A percentile compares a stretch with the other conserved stretches of the same genome.
Conservation (phyloP, 2,113 vertebrate genomes). For the Corythaixoides concolor region DNA sequence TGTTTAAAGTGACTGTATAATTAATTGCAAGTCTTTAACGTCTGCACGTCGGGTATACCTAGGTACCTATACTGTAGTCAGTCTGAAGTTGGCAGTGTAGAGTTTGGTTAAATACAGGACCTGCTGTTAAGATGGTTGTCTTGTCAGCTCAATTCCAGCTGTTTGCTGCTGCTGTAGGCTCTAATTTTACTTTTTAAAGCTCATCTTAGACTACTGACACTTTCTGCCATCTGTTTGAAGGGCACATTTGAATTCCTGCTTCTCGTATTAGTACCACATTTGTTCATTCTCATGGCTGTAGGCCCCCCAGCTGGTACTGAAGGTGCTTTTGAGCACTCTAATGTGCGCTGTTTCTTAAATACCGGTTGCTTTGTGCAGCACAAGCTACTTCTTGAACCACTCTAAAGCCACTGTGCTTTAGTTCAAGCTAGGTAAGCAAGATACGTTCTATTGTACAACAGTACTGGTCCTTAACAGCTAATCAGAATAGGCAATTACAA, state of each 20-base stretch:
- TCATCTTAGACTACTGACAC: background rate
- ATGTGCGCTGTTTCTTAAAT: background rate
- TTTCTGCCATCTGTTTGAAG: background rate
- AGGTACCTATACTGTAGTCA: background rate
- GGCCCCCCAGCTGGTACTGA: background rate
- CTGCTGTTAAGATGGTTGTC: background rate
- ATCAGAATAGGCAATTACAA: background rate
- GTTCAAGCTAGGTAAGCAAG: background rate
- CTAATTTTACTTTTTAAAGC: background rate
- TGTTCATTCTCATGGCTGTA: background rate
- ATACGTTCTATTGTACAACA: background rate
- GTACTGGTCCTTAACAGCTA: background rate
- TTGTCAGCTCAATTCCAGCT: background rate
- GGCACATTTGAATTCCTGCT: background rate
- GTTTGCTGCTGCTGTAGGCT: background rate
- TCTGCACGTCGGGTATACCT: background rate
- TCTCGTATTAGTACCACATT: background rate
- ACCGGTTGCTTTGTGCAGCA: background rate
- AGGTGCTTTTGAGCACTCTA: background rate
- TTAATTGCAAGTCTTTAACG: background rate
- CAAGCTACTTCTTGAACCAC: background rate
- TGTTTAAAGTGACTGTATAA: background rate
- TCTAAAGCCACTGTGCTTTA: slow-evolving; percentile 1
- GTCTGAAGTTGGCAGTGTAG: background rate
- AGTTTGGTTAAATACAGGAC: background rate